A percentile compares a stretch with the other conserved stretches of the same genome.
Evolutionary conservation across 2,888 invertebrate genomes (phyloP).

Genomic region (Eristalis tenax): DNA sequence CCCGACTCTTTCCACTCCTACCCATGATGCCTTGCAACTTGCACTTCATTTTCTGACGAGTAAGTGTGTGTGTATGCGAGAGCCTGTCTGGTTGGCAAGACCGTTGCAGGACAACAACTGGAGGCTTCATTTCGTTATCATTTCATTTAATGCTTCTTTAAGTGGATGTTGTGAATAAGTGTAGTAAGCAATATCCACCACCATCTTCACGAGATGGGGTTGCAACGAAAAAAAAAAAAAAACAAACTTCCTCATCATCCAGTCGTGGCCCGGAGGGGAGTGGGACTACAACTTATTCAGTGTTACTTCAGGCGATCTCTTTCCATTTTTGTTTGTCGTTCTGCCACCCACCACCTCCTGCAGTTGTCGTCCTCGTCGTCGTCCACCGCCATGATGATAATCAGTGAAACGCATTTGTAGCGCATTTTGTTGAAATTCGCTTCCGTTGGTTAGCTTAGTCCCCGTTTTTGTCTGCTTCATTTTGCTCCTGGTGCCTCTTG

Average conservation of each 20-base stretch:
- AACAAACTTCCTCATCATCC: neutral
- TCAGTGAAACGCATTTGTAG: conserved; percentile 68
- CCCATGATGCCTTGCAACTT: neutral
- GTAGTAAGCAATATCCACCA: neutral
- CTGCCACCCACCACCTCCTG: neutral
- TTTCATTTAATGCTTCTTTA: conserved; percentile 69
- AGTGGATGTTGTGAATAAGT: conserved; percentile 57
- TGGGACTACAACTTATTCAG: conserved; percentile 26
- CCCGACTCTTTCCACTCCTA: too few relatives aligned
- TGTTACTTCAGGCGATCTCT: conserved; percentile 45
- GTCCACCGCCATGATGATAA: conserved; percentile 25
- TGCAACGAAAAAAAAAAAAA: neutral
- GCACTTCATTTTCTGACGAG: neutral
- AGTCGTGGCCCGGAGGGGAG: too few relatives aligned
- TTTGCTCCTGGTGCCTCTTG: neutral
- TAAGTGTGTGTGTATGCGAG: conserved; percentile 11
- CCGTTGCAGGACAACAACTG: conserved; percentile 43
- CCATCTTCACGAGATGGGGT: neutral
- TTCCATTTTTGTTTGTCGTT: conserved; percentile 43
- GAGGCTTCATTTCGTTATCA: conserved; percentile 69
- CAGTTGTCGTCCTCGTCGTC: neutral
- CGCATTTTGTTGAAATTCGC: conserved; percentile 62
- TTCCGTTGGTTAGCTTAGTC: conserved; percentile 41
- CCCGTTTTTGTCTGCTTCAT: neutral
- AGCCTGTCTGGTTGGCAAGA: neutral